Evolutionary conservation across 2,113 vertebrate genomes (phyloP).

Genomic region (Sylvilagus bachmani): DNA sequence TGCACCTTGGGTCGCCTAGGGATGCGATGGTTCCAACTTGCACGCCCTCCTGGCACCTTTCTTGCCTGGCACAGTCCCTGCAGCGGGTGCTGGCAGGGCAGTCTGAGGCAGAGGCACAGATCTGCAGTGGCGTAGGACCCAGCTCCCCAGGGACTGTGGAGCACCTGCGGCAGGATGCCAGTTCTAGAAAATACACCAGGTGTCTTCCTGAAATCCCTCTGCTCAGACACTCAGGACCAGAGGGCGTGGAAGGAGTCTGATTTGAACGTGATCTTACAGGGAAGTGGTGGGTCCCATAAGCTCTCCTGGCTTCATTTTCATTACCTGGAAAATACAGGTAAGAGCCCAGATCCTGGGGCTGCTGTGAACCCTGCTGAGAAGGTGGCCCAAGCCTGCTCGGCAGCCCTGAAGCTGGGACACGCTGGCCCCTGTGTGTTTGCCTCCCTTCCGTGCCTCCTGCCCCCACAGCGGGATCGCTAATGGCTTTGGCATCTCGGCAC

Average conservation of each 20-base stretch:
- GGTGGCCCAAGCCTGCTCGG: not conserved
- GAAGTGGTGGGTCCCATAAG: not conserved
- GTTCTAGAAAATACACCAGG: not conserved
- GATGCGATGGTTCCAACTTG: not conserved
- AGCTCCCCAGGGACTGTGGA: not conserved
- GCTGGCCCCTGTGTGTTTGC: not conserved
- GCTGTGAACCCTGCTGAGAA: not conserved
- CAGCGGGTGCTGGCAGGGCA: not conserved
- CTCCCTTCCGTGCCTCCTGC: not conserved
- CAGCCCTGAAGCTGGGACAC: not conserved
- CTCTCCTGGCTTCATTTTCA: not conserved
- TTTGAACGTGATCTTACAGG: not conserved
- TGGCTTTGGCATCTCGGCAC: conserved; percentile 66
- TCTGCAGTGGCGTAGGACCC: not conserved
- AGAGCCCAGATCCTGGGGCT: not conserved
- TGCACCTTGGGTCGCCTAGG: not conserved
- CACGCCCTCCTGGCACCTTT: not conserved
- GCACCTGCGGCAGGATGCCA: not conserved
- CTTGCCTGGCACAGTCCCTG: fast-evolving
- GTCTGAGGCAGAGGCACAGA: not conserved
- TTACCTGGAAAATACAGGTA: not conserved
- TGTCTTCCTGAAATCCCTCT: not conserved
- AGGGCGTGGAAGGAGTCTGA: not conserved
- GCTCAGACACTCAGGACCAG: not conserved
- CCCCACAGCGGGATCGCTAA: conserved; percentile 68